phyloP scores from a whole-genome alignment of 2,888 invertebrate genomes.

The Pollenia angustigena region DNA sequence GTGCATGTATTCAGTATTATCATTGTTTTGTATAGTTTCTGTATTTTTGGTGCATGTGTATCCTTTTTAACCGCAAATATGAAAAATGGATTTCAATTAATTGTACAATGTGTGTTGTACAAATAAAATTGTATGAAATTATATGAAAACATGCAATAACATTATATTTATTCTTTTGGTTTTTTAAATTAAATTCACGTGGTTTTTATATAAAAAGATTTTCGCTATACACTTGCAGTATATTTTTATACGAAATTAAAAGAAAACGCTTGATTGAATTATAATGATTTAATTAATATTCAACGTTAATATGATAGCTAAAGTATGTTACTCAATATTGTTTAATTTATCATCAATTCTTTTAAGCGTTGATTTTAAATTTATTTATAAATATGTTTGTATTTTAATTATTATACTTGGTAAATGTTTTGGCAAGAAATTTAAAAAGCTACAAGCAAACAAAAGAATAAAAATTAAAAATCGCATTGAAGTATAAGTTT shows the following conservation, averaged over 20 bases:
- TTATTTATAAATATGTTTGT: no score
- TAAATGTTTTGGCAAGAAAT: no score
- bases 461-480: no score
- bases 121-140: background rate
- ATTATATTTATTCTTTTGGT: constrained; percentile 14
- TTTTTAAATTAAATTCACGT: constrained; percentile 10
- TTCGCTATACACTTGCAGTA: no score
- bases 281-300: background rate
- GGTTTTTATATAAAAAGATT: no score
- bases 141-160: background rate
- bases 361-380: no score
- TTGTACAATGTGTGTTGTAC: constrained; percentile 20
- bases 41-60: background rate
- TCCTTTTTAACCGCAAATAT: constrained; percentile 24
- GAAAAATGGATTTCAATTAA: constrained; percentile 52
- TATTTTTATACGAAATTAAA: background rate
- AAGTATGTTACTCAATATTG: no score
- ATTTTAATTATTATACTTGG: no score
- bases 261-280: background rate
- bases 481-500: no score
- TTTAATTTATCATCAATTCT: no score
- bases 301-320: no score
- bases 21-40: constrained; percentile 11
- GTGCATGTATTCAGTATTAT: constrained; percentile 2
- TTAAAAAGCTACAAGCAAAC: no score